Base-by-base conservation (phyloP, 2,797 vertebrate species). In the Pantherophis vulpinus region DNA sequence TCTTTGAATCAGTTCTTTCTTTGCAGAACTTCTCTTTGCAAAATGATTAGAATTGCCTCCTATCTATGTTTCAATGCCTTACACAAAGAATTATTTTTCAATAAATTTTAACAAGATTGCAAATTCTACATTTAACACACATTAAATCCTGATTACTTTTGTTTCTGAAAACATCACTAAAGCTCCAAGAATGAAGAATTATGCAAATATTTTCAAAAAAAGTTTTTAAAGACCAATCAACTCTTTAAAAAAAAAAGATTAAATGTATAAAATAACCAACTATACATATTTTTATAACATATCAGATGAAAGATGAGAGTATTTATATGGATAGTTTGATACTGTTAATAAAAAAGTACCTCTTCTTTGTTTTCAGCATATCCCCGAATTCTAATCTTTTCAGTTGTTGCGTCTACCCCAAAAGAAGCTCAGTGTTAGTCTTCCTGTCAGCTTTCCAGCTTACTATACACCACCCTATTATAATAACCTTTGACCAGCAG, bases 401-500 rank as follows among this genome's bases (percentile, higher is more conserved):
- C 97, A 96, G 96, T 90, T 96, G 96, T 96, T 96, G 95, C 96
- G 97, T 95, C 93, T 96, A 97, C 96, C 97, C 97, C 94, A 93
- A 97, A 95, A 95, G 79, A 96, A 96, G 96, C 95, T 97, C 92
- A 90, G 96, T 59, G 94, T 96, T 97, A 96, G 97, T 98, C 98
- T 98, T 98, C 98, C 98, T 98, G 98, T 97, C 90, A 91, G 96
- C 96, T 97, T 98, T 95, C 97, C 96, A 97, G 97, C 97, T 98
- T 98, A 95, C 97, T 98, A 97, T 98, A 98, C 97, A 98, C 98
- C 98, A 98, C 98, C 98, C 98, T 98, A 98, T 98, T 98, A 98
- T 98, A 98, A 97, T 98, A 98, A 98, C 98, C 98, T 98, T 98
- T 98, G 98, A 98, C 98, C 98, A 97, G 97, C 98, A 99, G 99